These are phyloP conservation scores for Neosalanx taihuensis DNA, from an alignment of 2,797 vertebrate genomes.

Conservation along the genomic window DNA sequence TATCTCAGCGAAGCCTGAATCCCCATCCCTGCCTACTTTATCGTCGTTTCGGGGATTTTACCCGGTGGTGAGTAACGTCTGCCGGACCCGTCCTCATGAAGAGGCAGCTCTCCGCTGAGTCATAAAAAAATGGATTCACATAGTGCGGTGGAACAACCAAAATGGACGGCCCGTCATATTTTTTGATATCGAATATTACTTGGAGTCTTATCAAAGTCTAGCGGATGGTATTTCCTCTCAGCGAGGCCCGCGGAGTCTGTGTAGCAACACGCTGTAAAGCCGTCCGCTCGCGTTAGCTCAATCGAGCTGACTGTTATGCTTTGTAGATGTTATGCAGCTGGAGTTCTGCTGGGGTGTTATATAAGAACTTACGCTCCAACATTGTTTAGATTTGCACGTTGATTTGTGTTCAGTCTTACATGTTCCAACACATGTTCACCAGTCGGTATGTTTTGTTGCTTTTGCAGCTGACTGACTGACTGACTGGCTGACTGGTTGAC, in stretches of 20 bases:
- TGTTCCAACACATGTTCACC: background rate
- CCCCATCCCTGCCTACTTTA: background rate
- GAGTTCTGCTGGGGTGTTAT: background rate
- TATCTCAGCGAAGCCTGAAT: background rate
- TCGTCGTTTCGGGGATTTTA: background rate
- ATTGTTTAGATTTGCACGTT: background rate
- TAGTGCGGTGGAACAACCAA: background rate
- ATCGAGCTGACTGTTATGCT: background rate
- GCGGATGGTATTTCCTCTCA: background rate
- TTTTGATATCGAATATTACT: background rate
- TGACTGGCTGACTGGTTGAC: background rate
- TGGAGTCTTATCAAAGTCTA: slow-evolving; percentile 2
- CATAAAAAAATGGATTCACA: background rate
- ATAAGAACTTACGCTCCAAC: background rate
- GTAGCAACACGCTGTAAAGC: background rate
- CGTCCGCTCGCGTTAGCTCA: background rate
- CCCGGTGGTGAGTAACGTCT: background rate
- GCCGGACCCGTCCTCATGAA: background rate
- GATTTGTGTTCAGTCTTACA: no score
- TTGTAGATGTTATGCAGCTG: background rate
- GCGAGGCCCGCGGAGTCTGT: background rate
- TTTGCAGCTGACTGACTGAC: background rate
- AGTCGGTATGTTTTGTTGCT: background rate
- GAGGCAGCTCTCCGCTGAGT: background rate
- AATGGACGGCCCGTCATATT: background rate